A percentile compares a stretch with the other conserved stretches of the same genome.
These are phyloP conservation scores for Macrosteles quadrilineatus DNA, from an alignment of 1,140 invertebrate genomes.

Conservation along the genomic window DNA sequence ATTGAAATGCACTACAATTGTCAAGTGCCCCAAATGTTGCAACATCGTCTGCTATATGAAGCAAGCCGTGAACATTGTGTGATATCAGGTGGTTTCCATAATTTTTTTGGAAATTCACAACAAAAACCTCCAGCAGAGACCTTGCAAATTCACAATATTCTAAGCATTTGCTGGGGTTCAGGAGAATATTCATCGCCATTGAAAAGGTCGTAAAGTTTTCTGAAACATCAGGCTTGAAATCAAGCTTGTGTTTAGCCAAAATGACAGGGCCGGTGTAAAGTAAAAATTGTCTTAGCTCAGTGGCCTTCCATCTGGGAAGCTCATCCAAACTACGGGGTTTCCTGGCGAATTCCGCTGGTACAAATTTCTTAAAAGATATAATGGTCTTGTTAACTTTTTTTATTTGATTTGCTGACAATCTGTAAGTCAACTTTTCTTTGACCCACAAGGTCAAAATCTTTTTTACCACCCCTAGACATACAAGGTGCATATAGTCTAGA, in stretches of 20 bases:
- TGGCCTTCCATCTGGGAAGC: conserved; percentile 49
- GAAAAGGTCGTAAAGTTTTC: neutral
- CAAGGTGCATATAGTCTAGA: conserved; percentile 45
- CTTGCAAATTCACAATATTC: neutral
- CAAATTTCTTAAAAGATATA: conserved; percentile 19
- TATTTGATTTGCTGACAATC: neutral
- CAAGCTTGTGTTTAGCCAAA: conserved; percentile 37
- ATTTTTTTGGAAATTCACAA: neutral
- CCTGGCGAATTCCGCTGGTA: conserved; percentile 48
- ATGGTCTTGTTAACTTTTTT: neutral
- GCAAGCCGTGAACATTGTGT: neutral
- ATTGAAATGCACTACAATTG: neutral
- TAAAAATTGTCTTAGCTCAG: conserved; percentile 50
- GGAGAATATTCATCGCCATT: neutral
- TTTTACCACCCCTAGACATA: conserved; percentile 45
- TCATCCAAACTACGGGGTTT: conserved; percentile 46
- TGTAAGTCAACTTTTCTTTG: conserved; percentile 37
- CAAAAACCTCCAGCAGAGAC: neutral
- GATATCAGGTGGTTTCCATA: neutral
- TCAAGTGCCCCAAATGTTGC: neutral
- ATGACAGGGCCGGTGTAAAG: conserved; percentile 49
- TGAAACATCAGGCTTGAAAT: neutral
- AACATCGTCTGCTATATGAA: too few relatives aligned
- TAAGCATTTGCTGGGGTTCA: neutral
- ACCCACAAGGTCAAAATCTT: conserved; percentile 45